Percentiles rank a stretch among this genome's conserved stretches.
Conservation (phyloP, 2,113 vertebrate species). For the Trogon melanurus region DNA sequence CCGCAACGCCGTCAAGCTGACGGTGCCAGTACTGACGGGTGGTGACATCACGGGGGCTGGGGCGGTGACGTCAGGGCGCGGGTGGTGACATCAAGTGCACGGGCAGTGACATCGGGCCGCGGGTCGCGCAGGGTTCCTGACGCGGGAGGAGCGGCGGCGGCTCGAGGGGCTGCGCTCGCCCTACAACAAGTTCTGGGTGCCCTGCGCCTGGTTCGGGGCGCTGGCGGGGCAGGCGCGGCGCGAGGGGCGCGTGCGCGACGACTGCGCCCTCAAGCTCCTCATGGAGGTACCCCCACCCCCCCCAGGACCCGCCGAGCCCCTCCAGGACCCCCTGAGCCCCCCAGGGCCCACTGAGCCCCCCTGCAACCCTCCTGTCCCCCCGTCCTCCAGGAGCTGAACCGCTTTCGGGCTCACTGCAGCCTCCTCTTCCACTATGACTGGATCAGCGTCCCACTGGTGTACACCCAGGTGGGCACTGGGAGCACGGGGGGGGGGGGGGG, state of each 20-base stretch:
- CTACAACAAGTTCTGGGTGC: constrained; percentile 95
- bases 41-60: too few relatives aligned
- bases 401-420: constrained; percentile 88
- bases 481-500: not conserved
- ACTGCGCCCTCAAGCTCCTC: constrained; percentile 87
- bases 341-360: too few relatives aligned
- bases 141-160: constrained; percentile 89
- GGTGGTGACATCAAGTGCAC: not conserved
- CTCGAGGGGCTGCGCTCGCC: constrained; percentile 89
- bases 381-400: constrained; percentile 85
- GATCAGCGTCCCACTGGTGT: constrained; percentile 92
- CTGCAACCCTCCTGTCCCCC: too few relatives aligned
- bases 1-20: too few relatives aligned
- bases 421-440: constrained; percentile 92
- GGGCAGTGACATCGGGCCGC: too few relatives aligned
- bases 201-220: constrained; percentile 92
- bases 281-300: constrained; percentile 78
- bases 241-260: constrained; percentile 88
- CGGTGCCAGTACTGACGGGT: too few relatives aligned
- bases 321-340: not conserved
- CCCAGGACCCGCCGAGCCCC: not conserved
- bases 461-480: constrained; percentile 82
- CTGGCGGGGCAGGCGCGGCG: constrained; percentile 85
- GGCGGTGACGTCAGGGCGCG: not conserved
- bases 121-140: constrained; percentile 87